phyloP scores from a whole-genome alignment of 2,113 vertebrate genomes.

The Clarias magur region DNA sequence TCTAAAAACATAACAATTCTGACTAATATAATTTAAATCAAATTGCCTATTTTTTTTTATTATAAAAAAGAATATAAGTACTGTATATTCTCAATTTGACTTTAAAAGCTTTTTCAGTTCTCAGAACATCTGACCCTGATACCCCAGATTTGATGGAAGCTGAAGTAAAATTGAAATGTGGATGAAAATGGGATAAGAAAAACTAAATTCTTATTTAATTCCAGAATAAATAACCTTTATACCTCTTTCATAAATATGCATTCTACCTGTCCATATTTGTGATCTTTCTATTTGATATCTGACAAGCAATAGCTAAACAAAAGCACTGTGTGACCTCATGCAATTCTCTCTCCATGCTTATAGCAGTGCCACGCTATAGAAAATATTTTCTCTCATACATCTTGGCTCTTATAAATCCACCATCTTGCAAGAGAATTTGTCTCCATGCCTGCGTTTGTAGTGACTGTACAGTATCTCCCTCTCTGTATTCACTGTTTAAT shows the following conservation, averaged over 20 bases:
- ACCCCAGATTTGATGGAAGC: background rate
- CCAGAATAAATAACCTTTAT: background rate
- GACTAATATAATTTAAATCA: background rate
- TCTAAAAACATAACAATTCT: too few relatives aligned
- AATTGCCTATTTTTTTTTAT: background rate
- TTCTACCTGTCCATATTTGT: background rate
- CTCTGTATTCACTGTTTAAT: constrained; percentile 32
- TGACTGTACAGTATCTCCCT: constrained; percentile 11
- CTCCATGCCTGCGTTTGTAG: constrained; percentile 28
- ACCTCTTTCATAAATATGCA: background rate
- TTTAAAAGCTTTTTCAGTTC: background rate
- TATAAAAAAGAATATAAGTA: too few relatives aligned
- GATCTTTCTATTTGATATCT: background rate
- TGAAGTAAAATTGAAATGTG: background rate
- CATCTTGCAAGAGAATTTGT: constrained; percentile 27
- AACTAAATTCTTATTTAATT: constrained; percentile 5
- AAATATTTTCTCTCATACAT: background rate
- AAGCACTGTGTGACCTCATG: background rate
- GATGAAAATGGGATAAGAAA: background rate
- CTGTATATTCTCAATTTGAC: background rate
- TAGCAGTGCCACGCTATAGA: background rate
- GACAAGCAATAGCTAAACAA: background rate
- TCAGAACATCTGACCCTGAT: background rate
- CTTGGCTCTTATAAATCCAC: constrained; percentile 18
- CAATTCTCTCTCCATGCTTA: background rate